These are phyloP conservation scores for Oscheius myriophilus DNA, from an alignment of 2,888 invertebrate genomes.

Conservation along the genomic window DNA sequence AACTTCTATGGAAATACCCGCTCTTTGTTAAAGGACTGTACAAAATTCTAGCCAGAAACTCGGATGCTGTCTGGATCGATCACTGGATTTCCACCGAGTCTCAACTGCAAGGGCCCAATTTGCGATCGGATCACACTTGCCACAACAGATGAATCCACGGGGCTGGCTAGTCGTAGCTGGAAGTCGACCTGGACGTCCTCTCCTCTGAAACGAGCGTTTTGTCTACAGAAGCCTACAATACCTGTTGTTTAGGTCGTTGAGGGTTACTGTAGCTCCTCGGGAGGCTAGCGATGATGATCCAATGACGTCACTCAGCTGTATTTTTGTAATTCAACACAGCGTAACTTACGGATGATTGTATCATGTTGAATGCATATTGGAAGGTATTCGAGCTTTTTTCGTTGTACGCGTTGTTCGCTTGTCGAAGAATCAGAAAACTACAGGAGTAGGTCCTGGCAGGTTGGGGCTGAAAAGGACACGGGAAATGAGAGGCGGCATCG, in stretches of 20 bases:
- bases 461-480: no score
- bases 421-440: constrained; percentile 36
- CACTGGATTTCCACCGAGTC: constrained; percentile 39
- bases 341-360: constrained; percentile 37
- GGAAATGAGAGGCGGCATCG: no score
- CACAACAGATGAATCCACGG: not conserved
- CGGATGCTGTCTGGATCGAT: constrained; percentile 40
- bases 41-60: not conserved
- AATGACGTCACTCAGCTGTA: constrained; percentile 40
- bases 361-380: constrained; percentile 33
- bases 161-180: not conserved
- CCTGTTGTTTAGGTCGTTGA: constrained; percentile 46
- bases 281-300: constrained; percentile 35
- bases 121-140: constrained; percentile 3
- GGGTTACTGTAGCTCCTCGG: constrained; percentile 33
- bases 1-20: constrained; percentile 20
- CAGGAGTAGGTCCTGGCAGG: constrained; percentile 23
- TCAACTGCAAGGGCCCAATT: not conserved
- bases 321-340: not conserved
- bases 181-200: constrained; percentile 27
- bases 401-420: constrained; percentile 41
- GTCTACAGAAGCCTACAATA: constrained; percentile 23
- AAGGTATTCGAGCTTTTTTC: constrained; percentile 35
- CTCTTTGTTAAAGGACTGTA: not conserved
- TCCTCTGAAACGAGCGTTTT: constrained; percentile 14